phyloP scores from a whole-genome alignment of 1,140 invertebrate genomes.

The Aricia agestis region DNA sequence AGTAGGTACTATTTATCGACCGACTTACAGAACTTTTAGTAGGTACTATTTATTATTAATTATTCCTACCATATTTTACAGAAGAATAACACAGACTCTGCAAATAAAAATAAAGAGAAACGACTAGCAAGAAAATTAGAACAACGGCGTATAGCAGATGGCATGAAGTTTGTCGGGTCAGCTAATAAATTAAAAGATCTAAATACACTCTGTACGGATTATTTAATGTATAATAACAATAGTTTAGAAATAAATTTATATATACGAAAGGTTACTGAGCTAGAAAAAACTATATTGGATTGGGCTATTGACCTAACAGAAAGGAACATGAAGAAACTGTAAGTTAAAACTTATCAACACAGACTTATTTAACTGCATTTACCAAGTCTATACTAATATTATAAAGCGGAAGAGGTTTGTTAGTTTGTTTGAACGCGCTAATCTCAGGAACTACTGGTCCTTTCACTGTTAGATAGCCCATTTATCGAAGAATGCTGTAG shows the following conservation, averaged over 20 bases:
- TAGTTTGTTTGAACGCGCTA: no score
- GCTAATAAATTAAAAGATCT: constrained; percentile 61
- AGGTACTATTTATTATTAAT: neutral
- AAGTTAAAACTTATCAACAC: constrained; percentile 35
- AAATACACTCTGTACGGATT: constrained; percentile 51
- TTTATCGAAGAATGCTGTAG: no score
- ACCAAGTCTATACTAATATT: no score
- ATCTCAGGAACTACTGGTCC: no score
- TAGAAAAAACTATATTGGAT: constrained; percentile 60
- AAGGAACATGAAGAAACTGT: constrained; percentile 79
- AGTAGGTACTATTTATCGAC: no score
- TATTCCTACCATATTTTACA: constrained; percentile 20
- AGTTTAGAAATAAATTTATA: constrained; percentile 61
- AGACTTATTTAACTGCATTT: no score
- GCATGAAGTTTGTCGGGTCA: constrained; percentile 55
- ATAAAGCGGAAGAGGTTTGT: no score
- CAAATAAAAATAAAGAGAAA: constrained; percentile 65
- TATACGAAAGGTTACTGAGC: constrained; percentile 54
- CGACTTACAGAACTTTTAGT: no score
- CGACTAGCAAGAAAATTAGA: constrained; percentile 60
- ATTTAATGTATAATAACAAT: constrained; percentile 50
- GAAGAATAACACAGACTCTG: constrained; percentile 53
- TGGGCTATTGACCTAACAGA: constrained; percentile 78
- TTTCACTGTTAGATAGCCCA: no score
- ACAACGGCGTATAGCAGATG: constrained; percentile 65